A percentile compares a stretch with the other conserved stretches of the same genome.
Evolutionary conservation across 2,888 invertebrate species (phyloP).

Genomic region (Drosophila greeni): DNA sequence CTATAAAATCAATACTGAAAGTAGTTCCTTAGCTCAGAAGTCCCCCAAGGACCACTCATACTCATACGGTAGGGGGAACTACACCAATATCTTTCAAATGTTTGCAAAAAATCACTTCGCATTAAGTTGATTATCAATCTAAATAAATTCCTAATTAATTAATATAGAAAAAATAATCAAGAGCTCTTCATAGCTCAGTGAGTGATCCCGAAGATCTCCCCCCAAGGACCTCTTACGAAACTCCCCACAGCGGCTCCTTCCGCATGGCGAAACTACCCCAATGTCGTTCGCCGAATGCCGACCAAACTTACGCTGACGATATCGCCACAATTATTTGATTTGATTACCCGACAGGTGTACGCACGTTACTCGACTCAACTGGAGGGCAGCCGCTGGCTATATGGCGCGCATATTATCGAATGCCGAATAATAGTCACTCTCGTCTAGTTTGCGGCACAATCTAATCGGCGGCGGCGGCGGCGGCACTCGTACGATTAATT

Average conservation of each 20-base stretch:
- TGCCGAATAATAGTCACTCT: conserved; percentile 17
- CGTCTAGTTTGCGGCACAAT: conserved; percentile 17
- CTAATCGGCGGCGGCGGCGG: conserved; percentile 12
- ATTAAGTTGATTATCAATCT: background rate
- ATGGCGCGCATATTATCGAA: conserved; percentile 27
- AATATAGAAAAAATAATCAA: background rate
- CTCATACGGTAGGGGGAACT: background rate
- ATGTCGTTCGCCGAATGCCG: conserved; percentile 21
- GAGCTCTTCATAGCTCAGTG: background rate
- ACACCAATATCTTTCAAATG: conserved; percentile 6
- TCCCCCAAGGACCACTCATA: background rate
- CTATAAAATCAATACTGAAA: background rate
- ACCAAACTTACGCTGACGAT: conserved; percentile 2
- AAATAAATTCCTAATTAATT: background rate
- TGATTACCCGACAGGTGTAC: conserved; percentile 41
- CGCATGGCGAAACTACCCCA: conserved; percentile 30
- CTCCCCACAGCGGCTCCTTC: conserved; percentile 5
- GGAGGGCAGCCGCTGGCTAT: conserved; percentile 16
- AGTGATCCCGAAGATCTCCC: background rate
- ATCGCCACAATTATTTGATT: conserved; percentile 11
- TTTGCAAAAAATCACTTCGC: background rate
- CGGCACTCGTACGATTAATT: conserved; percentile 20
- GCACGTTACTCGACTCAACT: conserved; percentile 14
- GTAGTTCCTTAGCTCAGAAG: background rate
- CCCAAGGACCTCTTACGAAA: background rate